Conservation (phyloP, 2,113 vertebrate genomes). For the Hippopotamus amphibius region DNA sequence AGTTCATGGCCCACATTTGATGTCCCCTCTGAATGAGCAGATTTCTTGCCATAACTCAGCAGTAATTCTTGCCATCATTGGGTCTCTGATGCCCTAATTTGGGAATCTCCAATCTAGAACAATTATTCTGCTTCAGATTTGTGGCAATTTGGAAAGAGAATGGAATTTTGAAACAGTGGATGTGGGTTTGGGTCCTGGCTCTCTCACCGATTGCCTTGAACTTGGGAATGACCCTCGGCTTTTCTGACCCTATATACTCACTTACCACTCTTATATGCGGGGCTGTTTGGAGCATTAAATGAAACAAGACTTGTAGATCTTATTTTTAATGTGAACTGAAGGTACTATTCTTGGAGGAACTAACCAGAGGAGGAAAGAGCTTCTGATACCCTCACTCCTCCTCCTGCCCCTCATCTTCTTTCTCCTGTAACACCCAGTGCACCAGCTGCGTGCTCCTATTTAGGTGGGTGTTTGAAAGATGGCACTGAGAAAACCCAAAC, state of each 20-base stretch:
- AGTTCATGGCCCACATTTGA: not conserved
- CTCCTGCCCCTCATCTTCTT: not conserved
- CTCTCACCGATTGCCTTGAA: not conserved
- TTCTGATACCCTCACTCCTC: not conserved
- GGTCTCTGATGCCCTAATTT: not conserved
- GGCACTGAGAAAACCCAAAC: not conserved
- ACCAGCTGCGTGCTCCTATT: not conserved
- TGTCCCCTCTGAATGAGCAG: not conserved
- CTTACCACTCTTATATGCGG: not conserved
- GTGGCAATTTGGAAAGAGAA: not conserved
- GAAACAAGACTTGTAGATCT: not conserved
- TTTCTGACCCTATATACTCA: not conserved
- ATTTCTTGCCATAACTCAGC: not conserved
- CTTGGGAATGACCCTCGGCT: not conserved
- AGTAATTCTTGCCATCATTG: not conserved
- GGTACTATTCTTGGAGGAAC: not conserved
- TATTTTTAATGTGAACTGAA: not conserved
- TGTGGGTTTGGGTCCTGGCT: not conserved
- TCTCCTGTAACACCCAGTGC: not conserved
- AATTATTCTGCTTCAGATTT: not conserved
- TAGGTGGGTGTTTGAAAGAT: not conserved
- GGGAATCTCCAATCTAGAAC: not conserved
- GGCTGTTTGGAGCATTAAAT: not conserved
- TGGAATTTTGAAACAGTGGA: not conserved
- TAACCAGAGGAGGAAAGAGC: not conserved